Base-by-base conservation (phyloP, 2,113 vertebrate species). In the Maccullochella peelii region DNA sequence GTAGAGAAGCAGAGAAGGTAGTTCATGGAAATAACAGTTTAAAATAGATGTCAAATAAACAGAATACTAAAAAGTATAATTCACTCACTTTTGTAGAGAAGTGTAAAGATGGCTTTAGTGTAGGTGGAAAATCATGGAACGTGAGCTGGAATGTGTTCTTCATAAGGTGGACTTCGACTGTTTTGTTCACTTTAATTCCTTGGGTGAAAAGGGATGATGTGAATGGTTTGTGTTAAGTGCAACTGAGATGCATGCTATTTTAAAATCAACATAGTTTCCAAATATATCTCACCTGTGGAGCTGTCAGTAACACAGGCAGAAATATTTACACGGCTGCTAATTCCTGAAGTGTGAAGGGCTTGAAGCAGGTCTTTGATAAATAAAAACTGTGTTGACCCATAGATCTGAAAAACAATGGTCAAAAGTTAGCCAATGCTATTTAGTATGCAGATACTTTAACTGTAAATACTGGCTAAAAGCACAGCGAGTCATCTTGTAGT, bases 91-190 rank as follows among this genome's bases (percentile, higher is more conserved):
- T 93, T 20, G 95, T 90, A 65, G 91, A 95, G 92, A 97, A 97
- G 93, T 95, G 92, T 83, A 97, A 91, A 68, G 95, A 94, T 14
- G 97, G 97, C 79, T 96, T 98, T 54, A 97, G 91, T 16, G 94
- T 90, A 47, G 81, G 86, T 27, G 95, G 88, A 79, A 95, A 93
- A 87, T 96, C 94, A 80, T 92, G 86, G 93, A 98, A 97, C n/a
- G 87, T 87, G 85, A 98, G 93, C 67, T 92, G 94, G 85, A 96
- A 96, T 69, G 90, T 86, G 1, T 92, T 89, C 58, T 89, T 84
- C 62, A 95, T 91, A 38, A 96, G 81, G 78, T 94, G 95, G 77
- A 97, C 92, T 75, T 94, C 91, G 52, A 95, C 38, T 3, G 92
- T 95, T 92, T 94, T 95, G 91, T 95, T 96, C 81, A 95, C 94